Conservation (phyloP, 2,797 vertebrate species). For the Simalia tracyae region DNA sequence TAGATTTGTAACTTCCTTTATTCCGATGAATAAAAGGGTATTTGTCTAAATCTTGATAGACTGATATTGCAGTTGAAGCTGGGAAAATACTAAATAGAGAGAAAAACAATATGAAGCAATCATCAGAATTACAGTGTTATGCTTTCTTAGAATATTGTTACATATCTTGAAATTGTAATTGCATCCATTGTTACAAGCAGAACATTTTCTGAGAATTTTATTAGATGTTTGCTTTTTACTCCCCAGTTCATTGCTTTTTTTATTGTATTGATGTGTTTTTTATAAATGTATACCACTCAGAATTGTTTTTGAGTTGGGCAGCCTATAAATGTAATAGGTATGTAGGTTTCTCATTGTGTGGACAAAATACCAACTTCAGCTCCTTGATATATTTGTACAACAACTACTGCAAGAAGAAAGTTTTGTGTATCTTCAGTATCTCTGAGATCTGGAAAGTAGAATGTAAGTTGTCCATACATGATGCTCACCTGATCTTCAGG, state of each 20-base stretch:
- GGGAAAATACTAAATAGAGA: background rate
- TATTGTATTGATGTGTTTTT: background rate
- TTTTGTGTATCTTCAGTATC: background rate
- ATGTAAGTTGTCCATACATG: background rate
- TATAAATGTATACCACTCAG: background rate
- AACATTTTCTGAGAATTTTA: background rate
- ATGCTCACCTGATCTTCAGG: background rate
- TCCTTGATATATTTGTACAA: background rate
- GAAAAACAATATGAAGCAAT: background rate
- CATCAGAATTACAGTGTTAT: background rate
- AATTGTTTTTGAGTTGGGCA: background rate
- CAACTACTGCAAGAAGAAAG: background rate
- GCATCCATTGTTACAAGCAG: background rate
- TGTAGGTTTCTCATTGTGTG: background rate
- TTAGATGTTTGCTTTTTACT: slow-evolving; percentile 16
- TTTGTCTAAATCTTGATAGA: background rate
- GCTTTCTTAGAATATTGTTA: background rate
- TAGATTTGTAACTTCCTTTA: too few relatives aligned
- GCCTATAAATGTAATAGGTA: background rate
- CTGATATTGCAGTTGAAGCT: background rate
- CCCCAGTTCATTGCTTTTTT: background rate
- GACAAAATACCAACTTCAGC: background rate
- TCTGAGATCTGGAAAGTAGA: background rate
- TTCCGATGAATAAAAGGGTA: background rate
- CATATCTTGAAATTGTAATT: background rate